Evolutionary conservation across 2,797 vertebrate genomes (phyloP).

Genomic region (Danio tinwini): DNA sequence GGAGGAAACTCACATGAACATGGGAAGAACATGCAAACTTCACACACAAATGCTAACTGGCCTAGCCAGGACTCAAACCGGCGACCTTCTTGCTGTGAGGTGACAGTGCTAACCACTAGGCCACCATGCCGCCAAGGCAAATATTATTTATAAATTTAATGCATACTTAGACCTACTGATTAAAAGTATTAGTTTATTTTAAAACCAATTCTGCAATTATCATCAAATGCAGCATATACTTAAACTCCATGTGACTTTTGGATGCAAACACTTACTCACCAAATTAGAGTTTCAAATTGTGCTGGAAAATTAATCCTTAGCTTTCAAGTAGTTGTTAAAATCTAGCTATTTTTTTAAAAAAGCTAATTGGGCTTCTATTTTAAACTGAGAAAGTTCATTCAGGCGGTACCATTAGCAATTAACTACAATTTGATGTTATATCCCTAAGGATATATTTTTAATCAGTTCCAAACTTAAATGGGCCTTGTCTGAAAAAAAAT

Average conservation of each 20-base stretch:
- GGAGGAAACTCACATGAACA: no score
- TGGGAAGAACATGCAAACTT: no score
- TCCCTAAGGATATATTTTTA: not conserved
- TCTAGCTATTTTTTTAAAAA: slow-evolving; percentile 1
- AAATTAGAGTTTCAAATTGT: not conserved
- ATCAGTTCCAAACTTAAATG: not conserved
- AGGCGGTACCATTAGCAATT: not conserved
- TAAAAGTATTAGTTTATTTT: no score
- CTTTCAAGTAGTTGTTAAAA: not conserved
- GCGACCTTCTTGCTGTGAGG: no score
- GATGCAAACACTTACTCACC: not conserved
- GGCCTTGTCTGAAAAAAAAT: not conserved
- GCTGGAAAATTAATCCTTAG: not conserved
- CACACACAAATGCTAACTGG: no score
- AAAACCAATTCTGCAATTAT: not conserved
- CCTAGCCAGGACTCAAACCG: no score
- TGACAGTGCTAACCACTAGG: no score
- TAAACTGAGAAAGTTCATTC: not conserved
- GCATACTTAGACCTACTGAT: no score
- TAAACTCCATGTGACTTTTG: not conserved
- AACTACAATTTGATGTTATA: not conserved
- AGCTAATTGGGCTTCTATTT: not conserved
- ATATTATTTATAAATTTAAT: no score
- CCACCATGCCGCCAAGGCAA: no score
- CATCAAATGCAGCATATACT: not conserved